Conservation (phyloP, 2,888 invertebrate genomes). For the Apodemia zela region DNA sequence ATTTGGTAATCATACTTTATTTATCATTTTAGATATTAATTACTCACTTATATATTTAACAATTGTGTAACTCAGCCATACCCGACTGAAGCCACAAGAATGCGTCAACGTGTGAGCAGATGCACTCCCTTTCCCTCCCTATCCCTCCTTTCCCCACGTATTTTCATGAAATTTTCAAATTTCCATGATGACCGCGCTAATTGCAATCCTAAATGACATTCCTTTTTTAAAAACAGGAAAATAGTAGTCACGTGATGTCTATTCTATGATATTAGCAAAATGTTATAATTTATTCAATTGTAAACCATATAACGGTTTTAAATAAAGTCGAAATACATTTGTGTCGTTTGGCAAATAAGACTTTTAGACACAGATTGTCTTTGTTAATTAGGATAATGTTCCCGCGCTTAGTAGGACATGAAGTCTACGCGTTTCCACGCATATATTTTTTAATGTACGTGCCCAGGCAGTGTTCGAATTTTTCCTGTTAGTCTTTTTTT, state of each 20-base stretch:
- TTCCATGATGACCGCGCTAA: constrained; percentile 39
- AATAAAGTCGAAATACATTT: constrained; percentile 21
- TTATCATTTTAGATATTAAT: neutral
- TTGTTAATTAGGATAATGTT: constrained; percentile 36
- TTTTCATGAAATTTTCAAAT: constrained; percentile 37
- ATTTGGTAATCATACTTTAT: too few species aligned
- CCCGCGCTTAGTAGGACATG: constrained; percentile 32
- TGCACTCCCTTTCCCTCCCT: constrained; percentile 44
- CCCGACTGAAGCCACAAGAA: constrained; percentile 69
- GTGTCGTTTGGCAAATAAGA: constrained; percentile 10
- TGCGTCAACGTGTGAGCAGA: constrained; percentile 69
- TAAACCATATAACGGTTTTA: neutral
- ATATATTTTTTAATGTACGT: constrained; percentile 28
- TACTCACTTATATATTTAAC: neutral
- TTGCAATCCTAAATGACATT: constrained; percentile 32
- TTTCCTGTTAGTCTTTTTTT: constrained; percentile 11
- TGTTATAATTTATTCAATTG: neutral
- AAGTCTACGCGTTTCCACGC: constrained; percentile 27
- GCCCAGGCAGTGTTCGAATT: constrained; percentile 18
- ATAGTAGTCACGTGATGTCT: constrained; percentile 7
- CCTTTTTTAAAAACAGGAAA: constrained; percentile 21
- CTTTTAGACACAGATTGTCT: constrained; percentile 17
- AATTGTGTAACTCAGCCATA: constrained; percentile 39
- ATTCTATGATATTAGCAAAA: constrained; percentile 11
- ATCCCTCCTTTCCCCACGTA: constrained; percentile 35